A percentile compares a stretch with the other conserved stretches of the same genome.
These are phyloP conservation scores for Heliconius sara DNA, from an alignment of 2,888 invertebrate species.

Conservation along the genomic window DNA sequence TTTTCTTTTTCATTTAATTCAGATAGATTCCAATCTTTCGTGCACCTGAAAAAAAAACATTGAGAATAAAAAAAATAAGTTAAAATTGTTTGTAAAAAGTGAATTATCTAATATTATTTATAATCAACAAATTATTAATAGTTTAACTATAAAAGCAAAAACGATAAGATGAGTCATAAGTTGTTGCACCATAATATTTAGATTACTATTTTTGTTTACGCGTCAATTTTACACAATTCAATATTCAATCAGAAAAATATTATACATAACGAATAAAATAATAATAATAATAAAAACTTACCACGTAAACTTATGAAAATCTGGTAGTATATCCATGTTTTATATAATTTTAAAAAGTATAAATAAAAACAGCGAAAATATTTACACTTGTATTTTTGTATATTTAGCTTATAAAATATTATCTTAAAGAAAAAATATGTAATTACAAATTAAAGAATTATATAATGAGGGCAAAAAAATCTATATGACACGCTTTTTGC, in stretches of 20 bases:
- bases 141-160: background rate
- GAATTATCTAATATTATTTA: background rate
- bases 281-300: background rate
- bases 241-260: background rate
- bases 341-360: background rate
- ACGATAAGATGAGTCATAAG: background rate
- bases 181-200: slow-evolving; percentile 5
- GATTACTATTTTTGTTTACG: background rate
- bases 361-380: background rate
- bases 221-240: background rate
- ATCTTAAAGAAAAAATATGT: background rate
- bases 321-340: slow-evolving; percentile 21
- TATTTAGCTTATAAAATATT: background rate
- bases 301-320: slow-evolving; percentile 10
- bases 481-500: background rate
- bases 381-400: background rate
- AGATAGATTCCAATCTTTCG: slow-evolving; percentile 76
- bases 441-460: background rate
- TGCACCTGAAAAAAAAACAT: slow-evolving; percentile 65
- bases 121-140: background rate
- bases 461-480: background rate
- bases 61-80: background rate
- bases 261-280: background rate
- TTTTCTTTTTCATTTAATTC: slow-evolving; percentile 76
- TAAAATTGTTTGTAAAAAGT: background rate